Percentiles rank a stretch among this genome's conserved stretches.
Conservation (phyloP, 2,797 vertebrate species). For the Allobates femoralis region DNA sequence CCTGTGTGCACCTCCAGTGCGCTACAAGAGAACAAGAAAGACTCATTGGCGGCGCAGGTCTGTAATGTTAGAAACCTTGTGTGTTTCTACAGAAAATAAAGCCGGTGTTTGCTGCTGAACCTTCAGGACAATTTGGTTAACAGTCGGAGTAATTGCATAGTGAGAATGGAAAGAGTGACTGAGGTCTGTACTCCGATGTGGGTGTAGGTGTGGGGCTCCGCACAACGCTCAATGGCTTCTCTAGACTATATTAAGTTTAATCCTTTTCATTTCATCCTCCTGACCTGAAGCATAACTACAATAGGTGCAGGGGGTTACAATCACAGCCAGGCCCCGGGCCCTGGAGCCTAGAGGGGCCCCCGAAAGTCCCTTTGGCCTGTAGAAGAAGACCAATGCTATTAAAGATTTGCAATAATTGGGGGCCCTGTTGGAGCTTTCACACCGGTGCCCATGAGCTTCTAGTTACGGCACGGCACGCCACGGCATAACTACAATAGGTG, state of each 20-base stretch:
- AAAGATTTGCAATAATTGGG: no score
- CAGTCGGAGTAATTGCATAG: conserved; percentile 91
- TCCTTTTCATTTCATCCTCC: conserved; percentile 66
- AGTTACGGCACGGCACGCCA: no score
- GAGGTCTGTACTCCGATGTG: conserved; percentile 97
- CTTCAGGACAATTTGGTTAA: conserved; percentile 91
- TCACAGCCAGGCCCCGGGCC: no score
- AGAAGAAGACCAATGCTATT: no score
- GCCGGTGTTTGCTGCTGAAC: conserved; percentile 77
- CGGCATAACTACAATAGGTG: no score
- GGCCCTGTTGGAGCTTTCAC: no score
- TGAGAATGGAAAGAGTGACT: conserved; percentile 95
- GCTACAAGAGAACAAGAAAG: conserved; percentile 38
- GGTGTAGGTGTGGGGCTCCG: conserved; percentile 95
- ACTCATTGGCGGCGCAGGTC: conserved; percentile 47
- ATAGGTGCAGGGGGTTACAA: no score
- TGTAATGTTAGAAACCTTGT: conserved; percentile 39
- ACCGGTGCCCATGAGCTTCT: no score
- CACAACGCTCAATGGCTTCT: conserved; percentile 92
- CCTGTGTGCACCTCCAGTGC: conserved; percentile 68
- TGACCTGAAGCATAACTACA: no score
- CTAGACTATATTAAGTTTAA: conserved; percentile 81
- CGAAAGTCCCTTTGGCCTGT: no score
- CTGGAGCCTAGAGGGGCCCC: no score
- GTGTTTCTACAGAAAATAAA: conserved; percentile 63